Evolutionary conservation across 1,140 invertebrate species (phyloP).

Genomic region (Meloidogyne hapla): DNA sequence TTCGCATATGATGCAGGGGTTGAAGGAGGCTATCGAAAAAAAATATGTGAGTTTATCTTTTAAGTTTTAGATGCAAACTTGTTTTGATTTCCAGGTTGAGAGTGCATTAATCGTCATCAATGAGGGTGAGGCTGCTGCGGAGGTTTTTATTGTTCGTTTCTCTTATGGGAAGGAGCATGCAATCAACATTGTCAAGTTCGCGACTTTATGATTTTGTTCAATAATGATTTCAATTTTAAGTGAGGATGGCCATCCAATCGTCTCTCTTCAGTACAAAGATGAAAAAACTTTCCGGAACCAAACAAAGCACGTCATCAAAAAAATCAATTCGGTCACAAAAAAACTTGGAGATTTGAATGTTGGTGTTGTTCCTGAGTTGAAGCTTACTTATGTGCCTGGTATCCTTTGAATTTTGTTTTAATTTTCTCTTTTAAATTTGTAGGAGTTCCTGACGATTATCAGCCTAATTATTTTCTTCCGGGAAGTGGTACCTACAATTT

Average conservation of each 20-base stretch:
- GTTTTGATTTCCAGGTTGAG: constrained; percentile 5
- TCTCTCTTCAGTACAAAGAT: constrained; percentile 32
- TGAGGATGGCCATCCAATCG: constrained; percentile 22
- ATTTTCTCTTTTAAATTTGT: not conserved
- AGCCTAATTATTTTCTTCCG: constrained; percentile 10
- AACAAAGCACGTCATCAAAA: constrained; percentile 25
- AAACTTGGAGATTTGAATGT: constrained; percentile 1
- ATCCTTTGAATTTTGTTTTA: not conserved
- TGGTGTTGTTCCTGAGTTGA: constrained; percentile 1
- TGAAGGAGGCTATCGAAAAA: constrained; percentile 35
- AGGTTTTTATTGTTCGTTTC: constrained; percentile 28
- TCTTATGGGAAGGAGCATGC: constrained; percentile 13
- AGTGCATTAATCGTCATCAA: constrained; percentile 29
- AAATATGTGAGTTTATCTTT: constrained; percentile 36
- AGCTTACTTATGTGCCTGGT: constrained; percentile 23
- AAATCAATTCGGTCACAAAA: constrained; percentile 17
- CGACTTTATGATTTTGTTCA: not conserved
- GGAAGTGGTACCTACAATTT: constrained; percentile 25
- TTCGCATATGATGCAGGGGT: constrained; percentile 34
- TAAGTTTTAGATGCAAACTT: not conserved
- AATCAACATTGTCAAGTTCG: constrained; percentile 21
- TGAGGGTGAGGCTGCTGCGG: constrained; percentile 30
- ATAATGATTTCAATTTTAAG: constrained; percentile 12
- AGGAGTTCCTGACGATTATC: constrained; percentile 31
- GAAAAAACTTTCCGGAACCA: constrained; percentile 27